Percentiles rank a stretch among this genome's conserved stretches.
phyloP scores from a whole-genome alignment of 1,140 invertebrate genomes.

The Drosophila setifemur region DNA sequence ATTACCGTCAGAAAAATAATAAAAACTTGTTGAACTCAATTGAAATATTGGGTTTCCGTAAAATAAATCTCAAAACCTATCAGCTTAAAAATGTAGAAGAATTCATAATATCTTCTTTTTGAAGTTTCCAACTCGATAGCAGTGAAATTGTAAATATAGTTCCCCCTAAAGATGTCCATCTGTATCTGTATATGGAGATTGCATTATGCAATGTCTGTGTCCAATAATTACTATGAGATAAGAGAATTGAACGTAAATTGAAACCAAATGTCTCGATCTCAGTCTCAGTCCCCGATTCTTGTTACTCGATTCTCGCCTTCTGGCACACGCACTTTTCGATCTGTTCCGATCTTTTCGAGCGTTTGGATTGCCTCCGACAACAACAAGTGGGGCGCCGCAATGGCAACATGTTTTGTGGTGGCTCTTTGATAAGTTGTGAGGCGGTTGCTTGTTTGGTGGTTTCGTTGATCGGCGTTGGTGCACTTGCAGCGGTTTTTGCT shows the following conservation, averaged over 20 bases:
- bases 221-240: conserved; percentile 65
- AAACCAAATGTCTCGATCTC: conserved; percentile 74
- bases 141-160: neutral
- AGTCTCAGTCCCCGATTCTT: conserved; percentile 6
- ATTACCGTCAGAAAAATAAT: too few relatives aligned
- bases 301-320: conserved; percentile 9
- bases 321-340: conserved; percentile 34
- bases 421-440: conserved; percentile 49
- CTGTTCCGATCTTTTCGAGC: conserved; percentile 23
- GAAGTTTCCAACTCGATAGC: too few relatives aligned
- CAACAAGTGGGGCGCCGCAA: conserved; percentile 62
- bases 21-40: too few relatives aligned
- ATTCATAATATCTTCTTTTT: too few relatives aligned
- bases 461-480: conserved; percentile 4
- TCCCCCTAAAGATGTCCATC: neutral
- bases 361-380: conserved; percentile 9
- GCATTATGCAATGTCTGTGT: conserved; percentile 62
- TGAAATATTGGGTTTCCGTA: too few relatives aligned
- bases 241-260: conserved; percentile 74
- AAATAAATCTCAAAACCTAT: too few relatives aligned
- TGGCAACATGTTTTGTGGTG: conserved; percentile 60
- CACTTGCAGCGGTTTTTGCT: conserved; percentile 15
- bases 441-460: conserved; percentile 13
- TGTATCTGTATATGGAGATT: neutral
- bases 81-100: too few relatives aligned